Evolutionary conservation across 2,888 invertebrate species (phyloP).

Genomic region (Myopa testacea): DNA sequence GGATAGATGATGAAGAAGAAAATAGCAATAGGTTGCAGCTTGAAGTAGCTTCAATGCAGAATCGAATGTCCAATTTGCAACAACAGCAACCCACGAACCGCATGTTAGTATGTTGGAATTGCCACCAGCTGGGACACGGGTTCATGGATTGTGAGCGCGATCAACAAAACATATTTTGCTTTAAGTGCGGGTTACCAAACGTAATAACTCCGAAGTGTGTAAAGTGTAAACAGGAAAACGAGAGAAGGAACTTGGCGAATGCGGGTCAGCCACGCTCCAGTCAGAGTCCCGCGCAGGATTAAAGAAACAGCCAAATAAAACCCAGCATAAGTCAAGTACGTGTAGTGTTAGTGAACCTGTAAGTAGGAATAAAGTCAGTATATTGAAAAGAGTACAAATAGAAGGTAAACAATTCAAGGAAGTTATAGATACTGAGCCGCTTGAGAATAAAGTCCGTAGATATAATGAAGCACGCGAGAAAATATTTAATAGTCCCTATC

Average conservation of each 20-base stretch:
- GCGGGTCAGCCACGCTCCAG: slow-evolving; percentile 2
- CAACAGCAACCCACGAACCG: background rate
- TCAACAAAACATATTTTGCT: background rate
- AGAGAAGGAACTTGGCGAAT: background rate
- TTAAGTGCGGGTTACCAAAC: background rate
- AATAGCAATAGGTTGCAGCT: background rate
- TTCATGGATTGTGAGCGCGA: background rate
- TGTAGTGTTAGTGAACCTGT: background rate
- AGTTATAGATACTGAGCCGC: too few relatives aligned
- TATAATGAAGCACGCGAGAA: background rate
- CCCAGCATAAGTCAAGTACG: background rate
- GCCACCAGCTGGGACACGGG: background rate
- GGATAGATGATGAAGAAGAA: background rate
- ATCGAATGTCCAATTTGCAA: background rate
- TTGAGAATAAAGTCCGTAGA: background rate
- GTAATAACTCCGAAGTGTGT: background rate
- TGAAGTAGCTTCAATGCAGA: too few relatives aligned
- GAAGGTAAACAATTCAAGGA: background rate
- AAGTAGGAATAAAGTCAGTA: background rate
- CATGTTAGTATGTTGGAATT: background rate
- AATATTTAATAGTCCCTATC: too few relatives aligned
- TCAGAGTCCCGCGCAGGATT: background rate
- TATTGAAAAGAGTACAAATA: background rate
- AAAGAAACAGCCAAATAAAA: background rate
- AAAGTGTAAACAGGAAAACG: background rate